Base-by-base conservation (phyloP, 2,888 invertebrate species). In the Ernsta delagoae region DNA sequence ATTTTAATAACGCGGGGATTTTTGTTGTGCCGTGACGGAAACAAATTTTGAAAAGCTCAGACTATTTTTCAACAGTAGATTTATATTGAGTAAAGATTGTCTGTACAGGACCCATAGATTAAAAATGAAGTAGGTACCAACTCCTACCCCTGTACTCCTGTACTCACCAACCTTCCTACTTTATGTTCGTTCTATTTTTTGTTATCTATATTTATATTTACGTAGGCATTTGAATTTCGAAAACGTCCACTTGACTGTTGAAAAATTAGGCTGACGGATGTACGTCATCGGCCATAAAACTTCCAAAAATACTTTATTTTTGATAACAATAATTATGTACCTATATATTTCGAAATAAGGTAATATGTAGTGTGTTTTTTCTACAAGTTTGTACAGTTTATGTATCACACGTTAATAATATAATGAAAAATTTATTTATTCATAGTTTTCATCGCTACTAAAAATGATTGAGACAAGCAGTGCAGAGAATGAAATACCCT, bases 391-490 rank as follows among this genome's bases (percentile, higher is more conserved):
- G 7, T 50, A 3, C 16, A 8, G 16, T 16, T 50, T 3, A 50
- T 31, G 12, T 5, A 39, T 57, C 5, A 57, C 7, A 57, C 31
- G 39, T 12, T 57, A 57, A 56, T 5, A 16, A 36, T 39, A 57
- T 57, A 39, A 12, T 12, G n/a, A 36, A 57, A 50, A 50, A 50
- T 34, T 66, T 50, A 53, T 63, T 71, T 70, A 59, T 65, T 70
- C 61, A 45, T 73, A 75, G 72, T 68, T 75, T 70, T 65, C 57
- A 50, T 79, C 75, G 84, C 84, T 83, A 83, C 80, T 82, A 78
- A 80, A 83, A 75, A 92, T 92, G 92, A 85, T 89, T 77, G 90
- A 89, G 83, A 83, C 87, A 73, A 82, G 83, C 79, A 88, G 84
- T 79, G 82, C 84, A 70, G 89, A 89, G 70, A 88, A 83, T 76